A percentile compares a stretch with the other conserved stretches of the same genome.
Conservation (phyloP, 2,113 vertebrate genomes). For the Eulemur rufifrons region DNA sequence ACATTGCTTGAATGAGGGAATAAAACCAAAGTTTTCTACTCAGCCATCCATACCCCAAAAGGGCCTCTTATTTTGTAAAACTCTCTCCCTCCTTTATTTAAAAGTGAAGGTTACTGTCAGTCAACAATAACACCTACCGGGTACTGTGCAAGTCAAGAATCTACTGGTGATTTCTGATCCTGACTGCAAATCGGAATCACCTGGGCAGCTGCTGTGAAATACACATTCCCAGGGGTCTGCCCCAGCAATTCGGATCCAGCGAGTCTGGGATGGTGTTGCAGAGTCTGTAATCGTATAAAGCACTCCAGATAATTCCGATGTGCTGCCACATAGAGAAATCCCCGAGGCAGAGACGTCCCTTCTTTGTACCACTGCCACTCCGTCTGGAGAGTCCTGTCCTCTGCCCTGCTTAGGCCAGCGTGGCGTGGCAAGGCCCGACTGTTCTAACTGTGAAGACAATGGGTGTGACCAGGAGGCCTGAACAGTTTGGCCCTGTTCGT, state of each 20-base stretch:
- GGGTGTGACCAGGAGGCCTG: background rate
- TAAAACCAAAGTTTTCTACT: background rate
- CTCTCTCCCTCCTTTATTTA: background rate
- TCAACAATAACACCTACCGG: background rate
- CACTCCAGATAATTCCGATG: background rate
- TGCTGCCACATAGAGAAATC: background rate
- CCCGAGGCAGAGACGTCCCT: background rate
- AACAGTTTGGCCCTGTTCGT: background rate
- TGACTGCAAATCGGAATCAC: background rate
- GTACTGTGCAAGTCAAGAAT: too few species aligned
- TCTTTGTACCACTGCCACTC: background rate
- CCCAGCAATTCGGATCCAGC: background rate
- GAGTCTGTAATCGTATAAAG: background rate
- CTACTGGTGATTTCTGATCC: background rate
- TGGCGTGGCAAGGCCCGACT: background rate
- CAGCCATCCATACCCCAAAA: background rate
- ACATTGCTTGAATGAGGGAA: background rate
- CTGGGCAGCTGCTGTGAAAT: background rate
- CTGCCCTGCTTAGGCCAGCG: background rate
- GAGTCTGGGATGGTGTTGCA: background rate
- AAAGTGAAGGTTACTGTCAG: background rate
- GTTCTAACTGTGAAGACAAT: background rate
- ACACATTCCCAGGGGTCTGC: background rate
- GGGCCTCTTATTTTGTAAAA: background rate
- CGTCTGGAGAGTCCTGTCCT: accelerated